Evolutionary conservation across 1,140 invertebrate genomes (phyloP), one percentile per base, ranked within the genome.

Genomic region (Drosophila tristis): DNA sequence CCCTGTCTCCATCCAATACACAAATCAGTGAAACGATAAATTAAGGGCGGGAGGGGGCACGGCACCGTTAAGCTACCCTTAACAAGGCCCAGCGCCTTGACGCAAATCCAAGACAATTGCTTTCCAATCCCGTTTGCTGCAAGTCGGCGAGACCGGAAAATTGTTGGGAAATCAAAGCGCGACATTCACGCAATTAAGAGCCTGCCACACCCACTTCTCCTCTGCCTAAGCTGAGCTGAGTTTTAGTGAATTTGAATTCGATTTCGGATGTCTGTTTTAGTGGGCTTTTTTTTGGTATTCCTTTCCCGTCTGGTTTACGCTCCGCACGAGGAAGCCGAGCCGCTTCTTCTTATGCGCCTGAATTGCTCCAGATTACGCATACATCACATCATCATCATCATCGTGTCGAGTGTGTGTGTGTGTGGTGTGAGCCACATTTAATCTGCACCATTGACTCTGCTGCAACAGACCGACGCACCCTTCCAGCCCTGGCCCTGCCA

Each of bases 371-470:
- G 90, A 91, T 85, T 91, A 90, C 75, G 77, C 73, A 81, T 87
- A 86, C 78, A 77, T 80, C 79, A 60, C 66, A 48, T 68, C 54
- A 56, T 39, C 26, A 53, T 48, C 9, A 42, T 35, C 20, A 9
- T 25, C 9, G 9, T 47, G 13, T 53, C 29, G 53, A 15, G 58
- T 58, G 44, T 55, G 53, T 56, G 54, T 45, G 43, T 59, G 45
- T 72, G 67, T 66, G 78, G 62, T 78, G 82, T 64, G 78, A 71
- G 77, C 63, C 72, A 75, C 80, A 80, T 74, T 91, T 91, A 90
- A 91, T 91, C 78, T 90, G 90, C 90, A 89, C 80, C 90, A 91
- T 91, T 91, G 90, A 91, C 90, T 91, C 87, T 76, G 78, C 77
- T 73, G 49, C 62, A 63, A 45, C 15, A 31, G 56, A 61, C 9